Base-by-base conservation (phyloP, 2,888 invertebrate species). In the Idaea biselata region DNA sequence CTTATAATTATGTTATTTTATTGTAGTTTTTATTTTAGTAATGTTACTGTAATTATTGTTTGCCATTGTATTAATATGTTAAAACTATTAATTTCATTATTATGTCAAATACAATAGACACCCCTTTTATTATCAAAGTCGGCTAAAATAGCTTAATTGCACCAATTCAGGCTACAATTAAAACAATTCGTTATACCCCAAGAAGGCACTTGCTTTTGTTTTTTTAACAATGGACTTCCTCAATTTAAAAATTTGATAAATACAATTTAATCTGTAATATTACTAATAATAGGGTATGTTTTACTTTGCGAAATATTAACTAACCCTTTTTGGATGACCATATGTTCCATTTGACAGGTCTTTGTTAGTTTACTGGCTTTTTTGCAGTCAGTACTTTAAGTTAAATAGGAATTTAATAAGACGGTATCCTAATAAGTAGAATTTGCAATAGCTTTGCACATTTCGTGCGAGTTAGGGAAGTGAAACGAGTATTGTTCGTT, bases 291-390 rank as follows among this genome's bases (percentile, higher is more conserved):
- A 44, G 11, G 44, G 44, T 44, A 14, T 11, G 11, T 11, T 44
- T 44, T 44, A 14, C 44, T 44, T 44, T 44, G 44, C 44, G 11
- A 44, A 44, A 44, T 44, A 44, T 44, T 5, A 44, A 4, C 44
- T 44, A 44, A 44, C 44, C 44, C 44, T 8, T 11, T 14, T 44
- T 44, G 44, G 44, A 44, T 17, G 56, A 56, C 17, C 56, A 56
- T 17, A 56, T 56, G 56, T 56, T 56, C 18, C 1, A 16, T 18
- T 56, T 33, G 56, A 58, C 17, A 44, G n/a, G 54, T 61, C 67
- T 76, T 73, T 73, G 73, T 60, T 64, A 74, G 72, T 59, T 81
- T 83, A 84, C 84, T 86, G 86, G 80, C 59, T 72, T 80, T 85
- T 80, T 44, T 44, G 44, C 44, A 44, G 44, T 33, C 7, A 33